Evolutionary conservation across 2,113 vertebrate genomes (phyloP).

Genomic region (Pachypanchax playfairii): DNA sequence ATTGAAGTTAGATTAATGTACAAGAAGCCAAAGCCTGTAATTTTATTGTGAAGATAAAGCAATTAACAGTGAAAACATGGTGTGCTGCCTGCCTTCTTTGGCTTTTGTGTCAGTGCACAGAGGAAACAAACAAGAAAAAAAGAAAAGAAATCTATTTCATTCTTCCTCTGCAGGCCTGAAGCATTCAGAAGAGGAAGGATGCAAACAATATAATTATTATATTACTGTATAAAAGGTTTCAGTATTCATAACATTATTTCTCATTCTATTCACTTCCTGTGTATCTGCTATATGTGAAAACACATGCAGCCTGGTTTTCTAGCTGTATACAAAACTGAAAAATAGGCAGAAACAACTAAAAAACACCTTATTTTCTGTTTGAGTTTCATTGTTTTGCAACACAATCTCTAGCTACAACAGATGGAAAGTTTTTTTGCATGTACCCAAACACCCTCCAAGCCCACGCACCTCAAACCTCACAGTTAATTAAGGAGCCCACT

Average conservation of each 20-base stretch:
- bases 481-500: constrained; percentile 50
- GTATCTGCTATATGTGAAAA: no score
- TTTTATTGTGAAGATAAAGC: constrained; percentile 27
- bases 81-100: constrained; percentile 16
- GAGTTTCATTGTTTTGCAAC: constrained; percentile 8
- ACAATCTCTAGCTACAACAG: neutral
- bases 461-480: constrained; percentile 54
- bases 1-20: constrained; percentile 6
- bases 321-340: no score
- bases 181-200: neutral
- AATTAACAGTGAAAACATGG: constrained; percentile 42
- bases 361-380: neutral
- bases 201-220: no score
- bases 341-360: neutral
- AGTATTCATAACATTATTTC: neutral
- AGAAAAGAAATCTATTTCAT: neutral
- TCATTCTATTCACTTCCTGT: neutral
- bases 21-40: constrained; percentile 10
- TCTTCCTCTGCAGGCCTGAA: constrained; percentile 29
- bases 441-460: constrained; percentile 39
- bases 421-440: constrained; percentile 32
- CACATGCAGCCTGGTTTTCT: no score
- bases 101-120: constrained; percentile 31
- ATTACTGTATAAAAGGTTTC: neutral
- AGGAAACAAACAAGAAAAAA: no score